Evolutionary conservation across 2,888 invertebrate species (phyloP), one percentile per base, ranked within the genome.

Genomic region (Petrophora chlorosata): DNA sequence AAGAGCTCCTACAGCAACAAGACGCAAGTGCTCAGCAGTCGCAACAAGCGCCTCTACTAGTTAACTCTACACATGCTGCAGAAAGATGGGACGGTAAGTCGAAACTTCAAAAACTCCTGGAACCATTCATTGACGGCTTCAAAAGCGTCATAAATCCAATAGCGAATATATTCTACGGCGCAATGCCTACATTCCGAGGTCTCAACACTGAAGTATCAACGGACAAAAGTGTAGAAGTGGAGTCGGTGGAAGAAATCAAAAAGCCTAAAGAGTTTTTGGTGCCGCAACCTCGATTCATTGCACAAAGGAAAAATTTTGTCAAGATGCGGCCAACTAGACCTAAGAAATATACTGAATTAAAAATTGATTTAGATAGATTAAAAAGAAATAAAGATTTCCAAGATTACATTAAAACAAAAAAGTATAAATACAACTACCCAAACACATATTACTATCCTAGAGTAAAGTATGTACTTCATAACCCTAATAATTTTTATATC

Each of bases 1-100:
- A 90, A 59, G 90, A 90, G 62, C 76, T 89, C 61, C 76, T 89
- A 48, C 89, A 86, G 67, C 81, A 82, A 52, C 76, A 78, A 62
- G 91, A 90, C 68, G 82, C 82, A 61, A 79, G 85, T 63, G 91
- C 90, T 76, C 90, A 90, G 82, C 88, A 89, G 79, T 90, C 90
- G 69, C 90, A 90, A 78, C 86, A 86, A 80, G 83, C 82, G 75
- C 85, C 83, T 32, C 73, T 73, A 53, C 79, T 88, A 35, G 70
- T 82, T 47, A 90, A 90, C 70, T 71, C 79, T 28, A 90, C 90
- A 44, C 73, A 84, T 67, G 90, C 90, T 53, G 74, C 87, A 63
- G 88, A 90, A 65, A 76, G 90, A 81, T 90, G 90, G 90, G 90
- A 90, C 64, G 90, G 90, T 90, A 90, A 90, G 90, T 90, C 87